Evolutionary conservation across 2,888 invertebrate genomes (phyloP).

Genomic region (Nysson spinosus): DNA sequence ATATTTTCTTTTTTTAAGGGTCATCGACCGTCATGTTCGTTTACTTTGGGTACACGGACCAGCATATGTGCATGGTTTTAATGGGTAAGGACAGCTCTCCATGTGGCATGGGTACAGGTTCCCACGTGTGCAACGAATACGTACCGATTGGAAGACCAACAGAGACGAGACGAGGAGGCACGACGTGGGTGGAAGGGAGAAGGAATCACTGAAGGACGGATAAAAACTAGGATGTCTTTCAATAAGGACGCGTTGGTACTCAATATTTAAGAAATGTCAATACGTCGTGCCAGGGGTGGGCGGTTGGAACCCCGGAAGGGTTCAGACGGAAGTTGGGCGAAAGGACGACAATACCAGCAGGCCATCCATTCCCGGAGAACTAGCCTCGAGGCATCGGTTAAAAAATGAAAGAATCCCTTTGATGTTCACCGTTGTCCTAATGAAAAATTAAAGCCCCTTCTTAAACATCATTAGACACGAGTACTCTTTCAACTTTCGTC

Average conservation of each 20-base stretch:
- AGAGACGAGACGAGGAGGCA: slow-evolving; percentile 3
- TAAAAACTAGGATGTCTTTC: slow-evolving; percentile 35
- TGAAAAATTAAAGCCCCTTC: slow-evolving; percentile 77
- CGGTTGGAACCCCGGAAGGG: slow-evolving; percentile 57
- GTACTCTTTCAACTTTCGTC: slow-evolving; percentile 68
- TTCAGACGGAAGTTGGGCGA: slow-evolving; percentile 56
- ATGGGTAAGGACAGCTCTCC: slow-evolving; percentile 47
- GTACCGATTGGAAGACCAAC: slow-evolving; percentile 14
- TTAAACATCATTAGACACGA: slow-evolving; percentile 77
- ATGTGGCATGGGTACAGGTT: slow-evolving; percentile 56
- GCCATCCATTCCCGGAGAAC: slow-evolving; percentile 54
- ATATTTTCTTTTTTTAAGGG: slow-evolving; percentile 64
- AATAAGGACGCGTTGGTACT: slow-evolving; percentile 61
- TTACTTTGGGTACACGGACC: slow-evolving; percentile 51
- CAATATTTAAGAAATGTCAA: slow-evolving; percentile 76
- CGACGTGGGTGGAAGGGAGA: slow-evolving; percentile 8
- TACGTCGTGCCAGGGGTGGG: slow-evolving; percentile 56
- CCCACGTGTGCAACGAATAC: slow-evolving; percentile 49
- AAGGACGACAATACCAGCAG: slow-evolving; percentile 61
- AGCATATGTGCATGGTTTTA: slow-evolving; percentile 50
- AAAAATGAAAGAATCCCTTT: slow-evolving; percentile 75
- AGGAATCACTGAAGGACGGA: slow-evolving; percentile 16
- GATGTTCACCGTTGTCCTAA: slow-evolving; percentile 74
- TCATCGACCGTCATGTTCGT: slow-evolving; percentile 64
- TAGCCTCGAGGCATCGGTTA: slow-evolving; percentile 72